Percentiles rank a stretch among this genome's conserved stretches.
These are phyloP conservation scores for Thecophora atra DNA, from an alignment of 2,888 invertebrate genomes.

Conservation along the genomic window DNA sequence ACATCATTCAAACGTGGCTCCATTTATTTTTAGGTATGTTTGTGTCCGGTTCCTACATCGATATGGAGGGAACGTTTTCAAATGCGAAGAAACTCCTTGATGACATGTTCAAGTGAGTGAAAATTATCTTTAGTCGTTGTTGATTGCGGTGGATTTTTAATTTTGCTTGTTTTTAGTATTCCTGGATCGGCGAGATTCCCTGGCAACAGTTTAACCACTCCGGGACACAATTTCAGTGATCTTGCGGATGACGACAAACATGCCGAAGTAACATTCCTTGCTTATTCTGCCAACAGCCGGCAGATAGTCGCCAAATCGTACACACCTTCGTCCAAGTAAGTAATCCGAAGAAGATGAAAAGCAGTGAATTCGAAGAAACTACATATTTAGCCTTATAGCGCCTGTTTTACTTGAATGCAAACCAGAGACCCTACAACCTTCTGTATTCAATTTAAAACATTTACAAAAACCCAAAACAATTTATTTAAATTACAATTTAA, in stretches of 20 bases:
- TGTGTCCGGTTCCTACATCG: constrained; percentile 74
- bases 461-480: too few species aligned
- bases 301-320: constrained; percentile 56
- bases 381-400: too few species aligned
- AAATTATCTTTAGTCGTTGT: not conserved
- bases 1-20: not conserved
- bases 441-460: too few species aligned
- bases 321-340: constrained; percentile 57
- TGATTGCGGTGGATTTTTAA: constrained; percentile 10
- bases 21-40: constrained; percentile 72
- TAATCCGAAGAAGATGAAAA: constrained; percentile 32
- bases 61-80: constrained; percentile 55
- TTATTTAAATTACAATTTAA: too few species aligned
- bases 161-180: not conserved
- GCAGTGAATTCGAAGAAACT: too few species aligned
- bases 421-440: too few species aligned
- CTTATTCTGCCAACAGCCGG: constrained; percentile 54
- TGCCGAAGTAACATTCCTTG: constrained; percentile 55
- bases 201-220: constrained; percentile 52
- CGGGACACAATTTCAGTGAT: constrained; percentile 53
- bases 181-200: too few species aligned
- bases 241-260: constrained; percentile 48
- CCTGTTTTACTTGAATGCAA: too few species aligned
- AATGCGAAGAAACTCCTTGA: constrained; percentile 56
- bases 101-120: constrained; percentile 55